These are phyloP conservation scores for Drosophila tripunctata DNA, from an alignment of 2,888 invertebrate genomes.

Conservation along the genomic window DNA sequence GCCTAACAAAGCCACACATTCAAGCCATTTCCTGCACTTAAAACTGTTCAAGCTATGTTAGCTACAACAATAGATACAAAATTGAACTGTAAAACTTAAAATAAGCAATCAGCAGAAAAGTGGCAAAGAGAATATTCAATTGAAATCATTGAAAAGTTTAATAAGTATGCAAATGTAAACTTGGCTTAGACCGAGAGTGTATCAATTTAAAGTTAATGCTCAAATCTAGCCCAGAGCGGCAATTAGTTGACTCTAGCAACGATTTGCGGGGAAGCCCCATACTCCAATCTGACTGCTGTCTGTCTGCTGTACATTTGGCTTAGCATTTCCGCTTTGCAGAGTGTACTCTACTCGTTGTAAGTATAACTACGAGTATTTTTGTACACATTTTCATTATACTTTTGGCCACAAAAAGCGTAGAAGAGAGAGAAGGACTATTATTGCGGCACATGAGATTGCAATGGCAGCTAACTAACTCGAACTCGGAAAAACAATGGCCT, in stretches of 20 bases:
- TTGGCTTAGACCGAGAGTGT: slow-evolving; percentile 23
- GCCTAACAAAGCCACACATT: background rate
- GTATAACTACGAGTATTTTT: too few species aligned
- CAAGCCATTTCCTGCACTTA: background rate
- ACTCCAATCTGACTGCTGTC: background rate
- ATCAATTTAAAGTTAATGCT: slow-evolving; percentile 45
- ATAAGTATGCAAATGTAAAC: slow-evolving; percentile 36
- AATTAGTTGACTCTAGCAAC: slow-evolving; percentile 38
- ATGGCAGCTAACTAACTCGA: slow-evolving; percentile 62
- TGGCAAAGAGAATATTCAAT: slow-evolving; percentile 2
- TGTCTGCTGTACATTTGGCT: slow-evolving; percentile 34
- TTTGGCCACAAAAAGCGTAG: slow-evolving; percentile 50
- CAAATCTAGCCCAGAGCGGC: slow-evolving; percentile 43
- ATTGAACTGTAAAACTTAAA: background rate
- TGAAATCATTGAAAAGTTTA: slow-evolving; percentile 29
- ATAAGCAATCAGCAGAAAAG: background rate
- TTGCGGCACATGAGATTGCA: slow-evolving; percentile 62
- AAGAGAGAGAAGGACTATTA: background rate
- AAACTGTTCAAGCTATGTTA: background rate
- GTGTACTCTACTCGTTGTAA: too few species aligned
- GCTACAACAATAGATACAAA: background rate
- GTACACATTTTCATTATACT: slow-evolving; percentile 54
- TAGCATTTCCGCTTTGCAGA: slow-evolving; percentile 41
- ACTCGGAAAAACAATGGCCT: slow-evolving; percentile 67
- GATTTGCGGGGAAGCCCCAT: background rate